Percentiles rank a stretch among this genome's conserved stretches.
Conservation (phyloP, 2,113 vertebrate species). For the Vidua macroura region DNA sequence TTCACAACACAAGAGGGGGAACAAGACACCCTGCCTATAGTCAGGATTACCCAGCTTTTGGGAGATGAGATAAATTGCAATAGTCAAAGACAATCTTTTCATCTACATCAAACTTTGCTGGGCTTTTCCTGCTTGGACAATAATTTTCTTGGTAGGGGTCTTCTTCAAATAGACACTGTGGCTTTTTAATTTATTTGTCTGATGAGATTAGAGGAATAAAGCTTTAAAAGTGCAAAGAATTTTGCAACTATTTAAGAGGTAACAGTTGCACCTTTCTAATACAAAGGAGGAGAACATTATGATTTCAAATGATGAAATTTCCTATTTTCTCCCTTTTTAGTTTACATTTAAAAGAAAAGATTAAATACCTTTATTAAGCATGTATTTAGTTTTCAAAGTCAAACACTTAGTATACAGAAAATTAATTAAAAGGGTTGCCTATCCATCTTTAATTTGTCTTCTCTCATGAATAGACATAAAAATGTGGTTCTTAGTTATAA, state of each 20-base stretch:
- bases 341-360: background rate
- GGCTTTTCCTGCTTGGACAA: background rate
- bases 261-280: background rate
- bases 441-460: background rate
- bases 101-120: background rate
- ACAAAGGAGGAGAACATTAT: background rate
- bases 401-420: background rate
- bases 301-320: background rate
- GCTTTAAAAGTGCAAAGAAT: background rate
- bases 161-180: background rate
- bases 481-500: background rate
- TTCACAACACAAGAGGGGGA: background rate
- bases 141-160: background rate
- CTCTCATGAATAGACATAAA: background rate
- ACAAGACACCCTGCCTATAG: background rate
- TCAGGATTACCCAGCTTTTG: background rate
- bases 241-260: background rate
- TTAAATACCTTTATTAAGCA: background rate
- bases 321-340: background rate
- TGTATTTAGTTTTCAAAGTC: background rate
- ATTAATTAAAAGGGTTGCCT: background rate
- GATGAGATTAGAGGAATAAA: background rate
- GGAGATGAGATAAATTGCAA: background rate
- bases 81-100: background rate
- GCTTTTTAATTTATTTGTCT: background rate